phyloP scores from a whole-genome alignment of 2,888 invertebrate species.

The Lasioglossum lativentre region DNA sequence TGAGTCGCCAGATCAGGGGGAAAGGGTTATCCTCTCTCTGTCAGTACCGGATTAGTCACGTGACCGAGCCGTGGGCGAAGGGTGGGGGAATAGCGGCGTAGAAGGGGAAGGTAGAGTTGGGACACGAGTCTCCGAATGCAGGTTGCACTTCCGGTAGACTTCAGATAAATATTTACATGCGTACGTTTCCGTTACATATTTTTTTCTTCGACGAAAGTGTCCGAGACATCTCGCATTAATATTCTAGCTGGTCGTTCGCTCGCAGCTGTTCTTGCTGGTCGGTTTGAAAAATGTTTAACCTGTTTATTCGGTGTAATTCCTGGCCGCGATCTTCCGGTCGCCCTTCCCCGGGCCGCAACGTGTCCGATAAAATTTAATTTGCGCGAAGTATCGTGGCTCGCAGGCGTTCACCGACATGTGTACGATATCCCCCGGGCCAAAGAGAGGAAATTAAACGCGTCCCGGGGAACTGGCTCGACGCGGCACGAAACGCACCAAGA shows the following conservation, averaged over 20 bases:
- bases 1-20: too few species aligned
- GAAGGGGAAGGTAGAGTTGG: too few species aligned
- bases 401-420: slow-evolving; percentile 21
- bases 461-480: background rate
- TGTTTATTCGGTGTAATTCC: slow-evolving; percentile 55
- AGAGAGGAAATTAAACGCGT: slow-evolving; percentile 28
- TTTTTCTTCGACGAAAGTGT: background rate
- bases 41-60: too few species aligned
- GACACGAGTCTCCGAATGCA: too few species aligned
- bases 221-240: background rate
- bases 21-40: too few species aligned
- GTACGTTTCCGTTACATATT: background rate
- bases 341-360: slow-evolving; percentile 31
- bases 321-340: slow-evolving; percentile 10
- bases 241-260: background rate
- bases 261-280: background rate
- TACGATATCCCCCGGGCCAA: slow-evolving; percentile 1
- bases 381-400: slow-evolving; percentile 40
- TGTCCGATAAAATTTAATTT: slow-evolving; percentile 65
- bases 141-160: too few species aligned
- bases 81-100: too few species aligned
- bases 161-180: background rate
- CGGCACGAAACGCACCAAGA: slow-evolving; percentile 6
- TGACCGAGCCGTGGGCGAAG: too few species aligned
- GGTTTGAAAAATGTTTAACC: slow-evolving; percentile 51